A percentile compares a stretch with the other conserved stretches of the same genome.
phyloP scores from a whole-genome alignment of 2,113 vertebrate genomes.

The Triplophysa dalaica region DNA sequence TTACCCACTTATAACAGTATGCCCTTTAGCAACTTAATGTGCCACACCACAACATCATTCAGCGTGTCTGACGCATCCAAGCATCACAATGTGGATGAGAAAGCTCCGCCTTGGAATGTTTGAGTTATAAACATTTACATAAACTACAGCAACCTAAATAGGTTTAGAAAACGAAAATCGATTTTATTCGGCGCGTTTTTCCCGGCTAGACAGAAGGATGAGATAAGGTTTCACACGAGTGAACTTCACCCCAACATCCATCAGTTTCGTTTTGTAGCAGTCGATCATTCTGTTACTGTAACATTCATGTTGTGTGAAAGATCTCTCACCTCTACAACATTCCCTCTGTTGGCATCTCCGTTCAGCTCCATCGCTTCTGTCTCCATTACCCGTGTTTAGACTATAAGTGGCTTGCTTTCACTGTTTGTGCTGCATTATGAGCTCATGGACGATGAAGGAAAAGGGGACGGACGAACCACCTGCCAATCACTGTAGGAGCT shows the following conservation, averaged over 20 bases:
- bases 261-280: background rate
- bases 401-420: background rate
- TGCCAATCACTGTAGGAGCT: background rate
- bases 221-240: background rate
- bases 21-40: no score
- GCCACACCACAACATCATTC: no score
- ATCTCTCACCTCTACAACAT: slow-evolving; percentile 63
- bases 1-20: no score
- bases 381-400: slow-evolving; percentile 50
- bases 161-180: no score
- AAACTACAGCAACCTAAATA: no score
- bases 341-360: slow-evolving; percentile 56
- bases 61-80: no score
- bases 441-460: slow-evolving; percentile 20
- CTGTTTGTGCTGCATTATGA: slow-evolving; percentile 12
- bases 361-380: slow-evolving; percentile 68
- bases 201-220: background rate
- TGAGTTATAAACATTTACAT: no score
- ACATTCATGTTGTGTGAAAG: background rate
- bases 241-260: background rate
- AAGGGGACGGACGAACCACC: background rate
- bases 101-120: no score
- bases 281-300: background rate
- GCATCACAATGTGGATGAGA: no score
- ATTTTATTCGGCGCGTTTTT: background rate